Conservation (phyloP, 1,140 invertebrate species). For the Aphelenchoides avenae region DNA sequence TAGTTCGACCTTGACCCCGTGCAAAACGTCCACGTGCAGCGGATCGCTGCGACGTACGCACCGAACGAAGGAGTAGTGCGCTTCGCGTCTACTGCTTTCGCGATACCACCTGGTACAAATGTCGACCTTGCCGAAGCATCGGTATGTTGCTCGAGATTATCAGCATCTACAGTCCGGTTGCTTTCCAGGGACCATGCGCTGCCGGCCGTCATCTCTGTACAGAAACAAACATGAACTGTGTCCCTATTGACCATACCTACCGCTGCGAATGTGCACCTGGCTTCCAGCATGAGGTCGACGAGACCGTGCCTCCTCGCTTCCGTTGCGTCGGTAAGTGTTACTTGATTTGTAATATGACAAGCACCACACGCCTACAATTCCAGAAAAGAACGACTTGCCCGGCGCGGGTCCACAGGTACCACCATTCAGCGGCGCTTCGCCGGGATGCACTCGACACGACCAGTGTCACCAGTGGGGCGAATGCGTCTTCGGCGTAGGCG, state of each 20-base stretch:
- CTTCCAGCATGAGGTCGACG: constrained; percentile 24
- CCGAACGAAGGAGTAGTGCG: constrained; percentile 74
- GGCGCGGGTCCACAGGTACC: constrained; percentile 5
- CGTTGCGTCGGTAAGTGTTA: constrained; percentile 18
- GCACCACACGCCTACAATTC: too few relatives aligned
- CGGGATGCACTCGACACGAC: constrained; percentile 29
- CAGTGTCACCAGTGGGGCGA: constrained; percentile 52
- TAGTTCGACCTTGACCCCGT: too few relatives aligned
- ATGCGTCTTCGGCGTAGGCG: constrained; percentile 27
- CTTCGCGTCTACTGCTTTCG: constrained; percentile 65
- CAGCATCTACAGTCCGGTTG: background rate
- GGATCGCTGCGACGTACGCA: constrained; percentile 71
- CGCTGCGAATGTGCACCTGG: constrained; percentile 34
- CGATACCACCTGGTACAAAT: background rate
- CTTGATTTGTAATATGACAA: constrained; percentile 10
- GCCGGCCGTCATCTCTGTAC: constrained; percentile 28
- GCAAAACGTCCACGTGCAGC: constrained; percentile 18
- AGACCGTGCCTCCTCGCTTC: constrained; percentile 21
- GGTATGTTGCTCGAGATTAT: background rate
- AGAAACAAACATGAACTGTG: constrained; percentile 33
- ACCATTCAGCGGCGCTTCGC: constrained; percentile 7
- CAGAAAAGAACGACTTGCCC: too few relatives aligned
- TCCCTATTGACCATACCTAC: constrained; percentile 6
- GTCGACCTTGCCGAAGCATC: background rate
- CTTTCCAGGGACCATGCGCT: constrained; percentile 17